phyloP scores from a whole-genome alignment of 1,140 invertebrate species.

The Aphaenogaster ashmeadi region DNA sequence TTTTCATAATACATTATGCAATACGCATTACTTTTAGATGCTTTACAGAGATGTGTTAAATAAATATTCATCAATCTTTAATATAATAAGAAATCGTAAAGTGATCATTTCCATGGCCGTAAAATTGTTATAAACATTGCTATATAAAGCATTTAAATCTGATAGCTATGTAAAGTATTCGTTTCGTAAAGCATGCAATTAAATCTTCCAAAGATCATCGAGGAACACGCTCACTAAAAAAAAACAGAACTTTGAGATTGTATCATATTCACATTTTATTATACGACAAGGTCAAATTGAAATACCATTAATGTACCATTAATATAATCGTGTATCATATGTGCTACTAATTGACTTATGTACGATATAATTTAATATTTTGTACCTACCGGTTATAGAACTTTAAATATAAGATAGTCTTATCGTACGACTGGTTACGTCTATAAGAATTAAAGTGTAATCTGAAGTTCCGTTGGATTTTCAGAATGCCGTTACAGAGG shows the following conservation, averaged over 20 bases:
- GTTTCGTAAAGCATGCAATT: slow-evolving; percentile 11
- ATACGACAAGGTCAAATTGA: slow-evolving; percentile 48
- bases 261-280: slow-evolving; percentile 63
- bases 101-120: slow-evolving; percentile 2
- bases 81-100: slow-evolving; percentile 11
- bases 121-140: slow-evolving; percentile 21
- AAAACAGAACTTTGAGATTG: slow-evolving; percentile 26
- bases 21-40: neutral
- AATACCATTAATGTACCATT: slow-evolving; percentile 52
- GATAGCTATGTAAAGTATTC: slow-evolving; percentile 18
- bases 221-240: slow-evolving; percentile 10
- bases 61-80: slow-evolving; percentile 21
- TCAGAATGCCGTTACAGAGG: slow-evolving; percentile 41
- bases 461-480: slow-evolving; percentile 65
- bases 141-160: slow-evolving; percentile 40
- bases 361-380: slow-evolving; percentile 71
- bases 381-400: slow-evolving; percentile 54
- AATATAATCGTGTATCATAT: slow-evolving; percentile 65
- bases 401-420: slow-evolving; percentile 59
- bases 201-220: slow-evolving; percentile 39
- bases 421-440: slow-evolving; percentile 53
- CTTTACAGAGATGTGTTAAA: neutral
- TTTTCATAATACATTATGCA: slow-evolving; percentile 12
- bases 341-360: slow-evolving; percentile 62
- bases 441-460: slow-evolving; percentile 61